These are phyloP conservation scores for Cyanoramphus novaezelandiae DNA, from an alignment of 2,113 vertebrate genomes.

Conservation along the genomic window DNA sequence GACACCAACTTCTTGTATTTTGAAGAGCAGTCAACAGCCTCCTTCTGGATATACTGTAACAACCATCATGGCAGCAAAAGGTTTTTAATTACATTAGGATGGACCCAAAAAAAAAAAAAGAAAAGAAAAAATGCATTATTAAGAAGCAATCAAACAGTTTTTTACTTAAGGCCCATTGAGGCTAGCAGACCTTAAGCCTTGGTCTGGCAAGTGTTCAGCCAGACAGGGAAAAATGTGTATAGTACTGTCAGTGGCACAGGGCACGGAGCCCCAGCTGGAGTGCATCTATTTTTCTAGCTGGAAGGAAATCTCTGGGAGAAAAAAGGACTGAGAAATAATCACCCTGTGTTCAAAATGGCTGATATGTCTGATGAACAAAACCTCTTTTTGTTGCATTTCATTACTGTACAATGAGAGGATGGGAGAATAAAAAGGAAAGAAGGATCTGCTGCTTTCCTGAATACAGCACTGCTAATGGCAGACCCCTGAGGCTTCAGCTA, in stretches of 20 bases:
- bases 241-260: not conserved
- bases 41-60: not conserved
- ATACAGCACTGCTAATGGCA: fast-evolving
- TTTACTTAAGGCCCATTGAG: not conserved
- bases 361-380: not conserved
- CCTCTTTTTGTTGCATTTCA: fast-evolving
- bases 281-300: not conserved
- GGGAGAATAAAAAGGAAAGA: not conserved
- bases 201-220: not conserved
- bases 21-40: not conserved
- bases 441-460: not conserved
- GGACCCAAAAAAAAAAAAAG: not conserved
- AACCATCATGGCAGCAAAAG: not conserved
- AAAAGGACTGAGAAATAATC: not conserved
- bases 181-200: not conserved
- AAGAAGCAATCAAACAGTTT: not conserved
- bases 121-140: not conserved
- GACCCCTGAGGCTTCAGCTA: not conserved
- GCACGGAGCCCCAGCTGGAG: not conserved
- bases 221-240: not conserved
- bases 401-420: not conserved
- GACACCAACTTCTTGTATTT: not conserved
- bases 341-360: not conserved
- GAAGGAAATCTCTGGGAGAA: not conserved
- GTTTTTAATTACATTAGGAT: not conserved